Conservation (phyloP, 1,140 invertebrate genomes). For the Pectinophora gossypiella region DNA sequence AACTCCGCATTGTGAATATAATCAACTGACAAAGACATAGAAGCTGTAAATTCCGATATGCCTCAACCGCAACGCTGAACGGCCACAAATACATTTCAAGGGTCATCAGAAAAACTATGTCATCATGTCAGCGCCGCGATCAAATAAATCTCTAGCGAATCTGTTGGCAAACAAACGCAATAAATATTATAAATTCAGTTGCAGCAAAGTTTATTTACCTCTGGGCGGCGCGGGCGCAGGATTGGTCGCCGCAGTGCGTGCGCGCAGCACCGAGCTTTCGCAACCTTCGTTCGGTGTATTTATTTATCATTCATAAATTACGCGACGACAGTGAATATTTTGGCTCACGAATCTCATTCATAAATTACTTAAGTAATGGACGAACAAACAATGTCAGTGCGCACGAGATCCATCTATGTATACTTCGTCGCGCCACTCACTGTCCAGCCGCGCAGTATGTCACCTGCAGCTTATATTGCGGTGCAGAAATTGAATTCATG, state of each 20-base stretch:
- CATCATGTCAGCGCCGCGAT: constrained; percentile 1
- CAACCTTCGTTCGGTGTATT: constrained; percentile 4
- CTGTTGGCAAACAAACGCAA: constrained; percentile 2
- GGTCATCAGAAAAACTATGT: constrained; percentile 5
- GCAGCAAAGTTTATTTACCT: constrained; percentile 15
- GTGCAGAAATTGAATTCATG: too few species aligned
- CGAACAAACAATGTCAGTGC: not conserved
- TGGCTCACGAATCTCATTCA: not conserved
- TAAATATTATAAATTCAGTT: constrained; percentile 4
- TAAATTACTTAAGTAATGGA: not conserved
- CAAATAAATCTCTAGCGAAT: constrained; percentile 1
- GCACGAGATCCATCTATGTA: too few species aligned
- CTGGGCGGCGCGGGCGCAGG: constrained; percentile 13
- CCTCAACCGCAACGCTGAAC: not conserved
- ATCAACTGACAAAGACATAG: not conserved
- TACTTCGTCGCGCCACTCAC: too few species aligned
- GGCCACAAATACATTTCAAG: not conserved
- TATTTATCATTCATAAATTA: not conserved
- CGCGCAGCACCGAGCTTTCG: not conserved
- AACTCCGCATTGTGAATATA: not conserved
- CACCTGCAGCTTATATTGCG: too few species aligned
- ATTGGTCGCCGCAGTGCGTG: not conserved
- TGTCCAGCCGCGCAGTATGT: too few species aligned
- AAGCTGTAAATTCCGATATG: not conserved
- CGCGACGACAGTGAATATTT: not conserved